A percentile compares a stretch with the other conserved stretches of the same genome.
These are phyloP conservation scores for Crypturellus undulatus DNA, from an alignment of 2,113 vertebrate genomes.

Conservation along the genomic window DNA sequence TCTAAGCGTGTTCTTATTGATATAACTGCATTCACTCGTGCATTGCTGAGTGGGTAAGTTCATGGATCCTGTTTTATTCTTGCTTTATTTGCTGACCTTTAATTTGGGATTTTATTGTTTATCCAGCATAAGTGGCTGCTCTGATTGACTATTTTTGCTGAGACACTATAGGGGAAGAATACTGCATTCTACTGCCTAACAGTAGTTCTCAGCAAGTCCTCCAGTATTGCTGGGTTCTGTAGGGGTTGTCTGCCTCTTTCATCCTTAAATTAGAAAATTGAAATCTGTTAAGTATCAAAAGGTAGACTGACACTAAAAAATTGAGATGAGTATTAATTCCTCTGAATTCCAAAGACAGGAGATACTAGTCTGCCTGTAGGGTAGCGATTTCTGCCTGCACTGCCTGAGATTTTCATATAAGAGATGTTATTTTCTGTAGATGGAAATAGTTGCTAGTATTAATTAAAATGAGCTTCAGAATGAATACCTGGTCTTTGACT, in stretches of 20 bases:
- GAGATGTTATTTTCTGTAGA: not conserved
- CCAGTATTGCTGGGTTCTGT: slow-evolving; percentile 21
- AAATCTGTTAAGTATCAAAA: slow-evolving; percentile 54
- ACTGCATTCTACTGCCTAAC: slow-evolving; percentile 28
- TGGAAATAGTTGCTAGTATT: not conserved
- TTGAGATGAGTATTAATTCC: not conserved
- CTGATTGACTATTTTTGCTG: slow-evolving; percentile 39
- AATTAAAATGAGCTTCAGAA: not conserved
- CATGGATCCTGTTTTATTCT: not conserved
- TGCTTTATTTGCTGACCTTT: slow-evolving; percentile 27
- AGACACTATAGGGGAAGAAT: slow-evolving; percentile 31
- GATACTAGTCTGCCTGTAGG: not conserved
- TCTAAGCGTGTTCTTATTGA: slow-evolving; percentile 7
- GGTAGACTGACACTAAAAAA: slow-evolving; percentile 8
- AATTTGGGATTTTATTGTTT: slow-evolving; percentile 51
- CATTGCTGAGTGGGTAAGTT: slow-evolving; percentile 21
- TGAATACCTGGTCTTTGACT: not conserved
- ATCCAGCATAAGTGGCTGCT: not conserved
- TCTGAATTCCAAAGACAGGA: slow-evolving; percentile 7
- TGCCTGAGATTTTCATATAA: not conserved
- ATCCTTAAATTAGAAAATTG: slow-evolving; percentile 47
- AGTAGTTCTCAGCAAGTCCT: slow-evolving; percentile 34
- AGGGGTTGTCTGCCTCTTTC: not conserved
- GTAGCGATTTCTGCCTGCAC: not conserved
- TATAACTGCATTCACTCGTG: not conserved